Evolutionary conservation across 2,797 vertebrate species (phyloP), one percentile per base, ranked within the genome.

Genomic region (Sus cebifrons): DNA sequence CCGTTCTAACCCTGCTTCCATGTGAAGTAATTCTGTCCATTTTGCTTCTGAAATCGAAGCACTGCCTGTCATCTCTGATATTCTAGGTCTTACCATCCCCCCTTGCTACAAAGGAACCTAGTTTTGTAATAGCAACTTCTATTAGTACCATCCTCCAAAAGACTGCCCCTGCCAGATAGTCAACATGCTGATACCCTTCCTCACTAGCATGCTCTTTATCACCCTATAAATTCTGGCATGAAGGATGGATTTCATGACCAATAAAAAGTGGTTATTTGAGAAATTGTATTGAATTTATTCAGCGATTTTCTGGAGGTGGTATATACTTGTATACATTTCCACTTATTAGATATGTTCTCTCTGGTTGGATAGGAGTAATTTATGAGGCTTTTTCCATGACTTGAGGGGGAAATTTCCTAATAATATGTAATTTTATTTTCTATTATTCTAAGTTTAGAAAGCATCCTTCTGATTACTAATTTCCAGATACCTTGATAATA

Each of bases 351-450:
- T 92, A 94, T 81, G 44, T 68, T 90, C 67, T 94, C n/a, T 92
- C 71, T 94, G 91, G 83, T 86, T 95, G 58, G 82, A 91, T 68
- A 90, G 84, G 62, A 92, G 94, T 97, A 92, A 97, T 94, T 92
- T 74, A 94, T 82, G 78, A 94, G 49, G 49, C 52, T 96, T 96
- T 95, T 94, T 89, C 94, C 90, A 96, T 95, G 96, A 95, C 85
- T 92, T 86, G 85, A 88, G 87, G 70, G 64, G 58, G 77, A 95
- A 95, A 25, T 90, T 91, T 88, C 71, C 93, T 96, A 94, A 95
- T 97, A 91, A 86, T 77, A 60, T 88, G 2, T 95, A 96, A 97
- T 97, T 97, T 91, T 97, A 90, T 97, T 97, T 97, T 90, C 88
- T 96, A 83, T 93, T 96, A 91, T 92, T 92, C 91, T 93, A 96